Evolutionary conservation across 2,888 invertebrate genomes (phyloP).

Genomic region (Pandemis cinnamomeana): DNA sequence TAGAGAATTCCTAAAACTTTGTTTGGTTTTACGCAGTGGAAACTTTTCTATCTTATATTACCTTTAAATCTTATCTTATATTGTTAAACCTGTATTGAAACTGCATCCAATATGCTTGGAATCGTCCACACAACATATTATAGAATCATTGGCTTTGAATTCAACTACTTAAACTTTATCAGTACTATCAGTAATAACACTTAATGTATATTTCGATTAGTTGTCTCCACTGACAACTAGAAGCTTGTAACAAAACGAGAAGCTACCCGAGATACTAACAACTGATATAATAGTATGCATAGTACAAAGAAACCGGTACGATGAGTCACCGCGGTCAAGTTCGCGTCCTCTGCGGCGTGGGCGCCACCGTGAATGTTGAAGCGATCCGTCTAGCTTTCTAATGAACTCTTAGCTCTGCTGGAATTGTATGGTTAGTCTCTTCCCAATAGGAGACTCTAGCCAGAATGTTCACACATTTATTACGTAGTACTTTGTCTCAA

Average conservation of each 20-base stretch:
- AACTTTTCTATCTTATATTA: too few relatives aligned
- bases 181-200: background rate
- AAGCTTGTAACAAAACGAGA: constrained; percentile 22
- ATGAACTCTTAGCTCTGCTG: constrained; percentile 17
- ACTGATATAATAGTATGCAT: constrained; percentile 27
- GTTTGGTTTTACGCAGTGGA: too few relatives aligned
- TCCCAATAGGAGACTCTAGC: too few relatives aligned
- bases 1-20: too few relatives aligned
- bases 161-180: background rate
- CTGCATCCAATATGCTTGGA: too few relatives aligned
- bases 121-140: too few relatives aligned
- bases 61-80: too few relatives aligned
- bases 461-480: background rate
- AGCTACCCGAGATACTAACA: constrained; percentile 22
- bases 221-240: constrained; percentile 8
- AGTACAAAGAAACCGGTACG: constrained; percentile 45
- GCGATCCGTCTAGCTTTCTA: constrained; percentile 40
- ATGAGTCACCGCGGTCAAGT: constrained; percentile 48
- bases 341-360: constrained; percentile 42
- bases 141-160: too few relatives aligned
- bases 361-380: constrained; percentile 30
- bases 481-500: background rate
- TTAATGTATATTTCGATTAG: background rate
- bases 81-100: too few relatives aligned
- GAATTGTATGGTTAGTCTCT: background rate